Conservation (phyloP, 2,797 vertebrate genomes). For the Platalea minor region DNA sequence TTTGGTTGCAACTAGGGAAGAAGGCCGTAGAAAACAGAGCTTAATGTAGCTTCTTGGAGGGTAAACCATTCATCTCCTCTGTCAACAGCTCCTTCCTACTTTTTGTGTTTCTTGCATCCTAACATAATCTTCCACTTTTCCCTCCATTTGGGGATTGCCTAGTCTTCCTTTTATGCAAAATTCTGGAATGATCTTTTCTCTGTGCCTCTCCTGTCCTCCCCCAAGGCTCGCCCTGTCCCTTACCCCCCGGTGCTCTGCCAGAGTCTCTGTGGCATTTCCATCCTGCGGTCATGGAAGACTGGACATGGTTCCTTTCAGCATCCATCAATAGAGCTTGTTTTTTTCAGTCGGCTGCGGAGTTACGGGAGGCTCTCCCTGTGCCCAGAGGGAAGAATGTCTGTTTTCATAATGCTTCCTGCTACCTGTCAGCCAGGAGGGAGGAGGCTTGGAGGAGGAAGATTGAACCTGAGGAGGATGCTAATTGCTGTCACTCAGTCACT, state of each 20-base stretch:
- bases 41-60: not conserved
- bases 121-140: not conserved
- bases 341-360: not conserved
- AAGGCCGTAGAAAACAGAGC: not conserved
- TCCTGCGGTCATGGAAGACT: not conserved
- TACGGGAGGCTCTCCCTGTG: not conserved
- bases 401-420: not conserved
- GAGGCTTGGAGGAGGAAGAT: not conserved
- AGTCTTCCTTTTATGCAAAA: not conserved
- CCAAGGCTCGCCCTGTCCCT: not conserved
- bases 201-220: not conserved
- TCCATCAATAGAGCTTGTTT: not conserved
- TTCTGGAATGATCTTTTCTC: not conserved
- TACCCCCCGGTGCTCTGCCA: not conserved
- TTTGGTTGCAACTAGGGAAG: not conserved
- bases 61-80: not conserved
- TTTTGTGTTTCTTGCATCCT: not conserved
- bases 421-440: not conserved
- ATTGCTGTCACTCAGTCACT: not conserved
- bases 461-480: not conserved
- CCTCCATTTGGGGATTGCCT: not conserved
- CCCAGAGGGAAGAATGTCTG: constrained; percentile 6
- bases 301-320: not conserved
- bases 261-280: not conserved
- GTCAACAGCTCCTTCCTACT: not conserved